Percentiles rank a stretch among this genome's conserved stretches.
Evolutionary conservation across 1,140 invertebrate species (phyloP).

Genomic region (Micrasema longulum): DNA sequence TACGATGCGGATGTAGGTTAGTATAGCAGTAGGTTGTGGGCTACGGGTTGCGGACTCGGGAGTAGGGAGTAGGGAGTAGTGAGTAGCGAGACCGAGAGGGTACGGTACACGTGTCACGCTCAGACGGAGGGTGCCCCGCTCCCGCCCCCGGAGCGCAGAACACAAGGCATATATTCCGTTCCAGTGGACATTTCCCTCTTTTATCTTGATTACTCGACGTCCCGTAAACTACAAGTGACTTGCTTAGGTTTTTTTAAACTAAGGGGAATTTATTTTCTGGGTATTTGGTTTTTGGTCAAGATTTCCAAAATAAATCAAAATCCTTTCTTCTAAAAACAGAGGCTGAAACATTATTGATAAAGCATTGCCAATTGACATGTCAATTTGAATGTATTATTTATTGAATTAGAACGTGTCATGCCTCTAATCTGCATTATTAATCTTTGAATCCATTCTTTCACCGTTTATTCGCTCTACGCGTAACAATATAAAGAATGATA

Average conservation of each 20-base stretch:
- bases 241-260: too few species aligned
- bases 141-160: neutral
- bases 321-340: too few species aligned
- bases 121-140: conserved; percentile 2
- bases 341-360: too few species aligned
- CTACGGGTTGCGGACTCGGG: neutral
- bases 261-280: neutral
- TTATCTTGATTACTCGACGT: neutral
- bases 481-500: too few species aligned
- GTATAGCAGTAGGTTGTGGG: conserved; percentile 16
- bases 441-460: too few species aligned
- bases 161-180: neutral
- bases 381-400: too few species aligned
- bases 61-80: neutral
- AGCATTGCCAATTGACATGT: too few species aligned
- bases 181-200: conserved; percentile 24
- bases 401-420: too few species aligned
- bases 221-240: neutral
- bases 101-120: conserved; percentile 11
- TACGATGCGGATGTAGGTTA: conserved; percentile 9
- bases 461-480: too few species aligned
- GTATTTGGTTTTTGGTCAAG: neutral
- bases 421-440: too few species aligned
- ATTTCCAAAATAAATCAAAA: too few species aligned
- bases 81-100: neutral